Evolutionary conservation across 1,140 invertebrate genomes (phyloP).

Genomic region (Pseudomyrmex dendroicus): DNA sequence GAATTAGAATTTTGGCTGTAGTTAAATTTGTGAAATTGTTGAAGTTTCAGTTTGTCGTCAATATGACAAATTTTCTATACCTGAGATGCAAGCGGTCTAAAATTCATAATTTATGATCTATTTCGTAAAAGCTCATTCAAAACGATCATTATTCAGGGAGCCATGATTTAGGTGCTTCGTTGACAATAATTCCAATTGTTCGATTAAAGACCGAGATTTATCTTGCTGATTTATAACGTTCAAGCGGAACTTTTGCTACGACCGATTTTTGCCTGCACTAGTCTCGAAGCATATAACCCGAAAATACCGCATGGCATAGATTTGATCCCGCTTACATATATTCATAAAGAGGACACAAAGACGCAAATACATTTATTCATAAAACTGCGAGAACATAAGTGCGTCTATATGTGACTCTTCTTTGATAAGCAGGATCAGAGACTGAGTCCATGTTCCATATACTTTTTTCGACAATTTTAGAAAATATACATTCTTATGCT

Average conservation of each 20-base stretch:
- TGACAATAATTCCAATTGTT: background rate
- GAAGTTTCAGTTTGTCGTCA: background rate
- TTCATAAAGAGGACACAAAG: constrained; percentile 57
- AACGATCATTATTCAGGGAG: too few relatives aligned
- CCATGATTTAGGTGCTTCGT: background rate
- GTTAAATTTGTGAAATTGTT: constrained; percentile 1
- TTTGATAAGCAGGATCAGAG: background rate
- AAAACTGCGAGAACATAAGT: constrained; percentile 41
- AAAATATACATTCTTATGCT: too few relatives aligned
- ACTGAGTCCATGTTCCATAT: background rate
- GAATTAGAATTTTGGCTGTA: background rate
- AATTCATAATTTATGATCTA: background rate
- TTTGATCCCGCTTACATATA: constrained; percentile 57
- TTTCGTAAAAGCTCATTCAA: background rate
- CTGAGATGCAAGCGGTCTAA: background rate
- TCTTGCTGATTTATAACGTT: background rate
- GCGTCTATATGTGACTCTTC: background rate
- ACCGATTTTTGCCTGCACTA: constrained; percentile 16
- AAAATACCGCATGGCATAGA: constrained; percentile 24
- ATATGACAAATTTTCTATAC: background rate
- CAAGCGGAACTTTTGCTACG: constrained; percentile 19
- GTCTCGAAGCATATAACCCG: background rate
- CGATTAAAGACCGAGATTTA: background rate
- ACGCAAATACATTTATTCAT: constrained; percentile 70
- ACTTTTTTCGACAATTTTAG: too few relatives aligned